Evolutionary conservation across 2,113 vertebrate genomes (phyloP).

Genomic region (Ciconia stormi): DNA sequence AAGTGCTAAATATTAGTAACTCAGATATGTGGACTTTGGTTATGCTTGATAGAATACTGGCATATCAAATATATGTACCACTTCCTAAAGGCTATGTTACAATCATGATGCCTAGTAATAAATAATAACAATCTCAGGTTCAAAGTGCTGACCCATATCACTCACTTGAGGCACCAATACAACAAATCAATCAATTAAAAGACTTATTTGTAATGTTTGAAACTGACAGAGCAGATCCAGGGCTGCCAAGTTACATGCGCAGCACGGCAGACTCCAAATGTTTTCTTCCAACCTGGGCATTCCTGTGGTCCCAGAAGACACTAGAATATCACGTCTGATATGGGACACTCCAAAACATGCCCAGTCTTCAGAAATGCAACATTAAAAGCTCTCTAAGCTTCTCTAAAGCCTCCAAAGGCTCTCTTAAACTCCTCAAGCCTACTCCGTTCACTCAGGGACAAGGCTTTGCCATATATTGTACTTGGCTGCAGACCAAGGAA

Average conservation of each 20-base stretch:
- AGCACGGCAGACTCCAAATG: not conserved
- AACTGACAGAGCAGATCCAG: not conserved
- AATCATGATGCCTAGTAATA: conserved; percentile 62
- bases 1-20: conserved; percentile 58
- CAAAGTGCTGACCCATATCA: conserved; percentile 45
- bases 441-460: not conserved
- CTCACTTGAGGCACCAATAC: conserved; percentile 54
- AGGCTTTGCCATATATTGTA: not conserved
- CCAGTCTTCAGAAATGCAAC: not conserved
- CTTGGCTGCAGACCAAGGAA: not conserved
- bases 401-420: not conserved
- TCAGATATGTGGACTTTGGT: conserved; percentile 65
- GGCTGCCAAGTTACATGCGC: not conserved
- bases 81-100: conserved; percentile 66
- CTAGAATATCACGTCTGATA: not conserved
- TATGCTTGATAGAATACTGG: conserved; percentile 60
- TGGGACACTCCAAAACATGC: not conserved
- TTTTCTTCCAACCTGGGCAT: not conserved
- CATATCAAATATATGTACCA: conserved; percentile 51
- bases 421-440: not conserved
- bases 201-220: not conserved
- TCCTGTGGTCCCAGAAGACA: not conserved
- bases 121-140: conserved; percentile 42
- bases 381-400: not conserved
- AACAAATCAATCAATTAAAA: conserved; percentile 19